phyloP scores from a whole-genome alignment of 2,113 vertebrate species.

The Azemiops feae region DNA sequence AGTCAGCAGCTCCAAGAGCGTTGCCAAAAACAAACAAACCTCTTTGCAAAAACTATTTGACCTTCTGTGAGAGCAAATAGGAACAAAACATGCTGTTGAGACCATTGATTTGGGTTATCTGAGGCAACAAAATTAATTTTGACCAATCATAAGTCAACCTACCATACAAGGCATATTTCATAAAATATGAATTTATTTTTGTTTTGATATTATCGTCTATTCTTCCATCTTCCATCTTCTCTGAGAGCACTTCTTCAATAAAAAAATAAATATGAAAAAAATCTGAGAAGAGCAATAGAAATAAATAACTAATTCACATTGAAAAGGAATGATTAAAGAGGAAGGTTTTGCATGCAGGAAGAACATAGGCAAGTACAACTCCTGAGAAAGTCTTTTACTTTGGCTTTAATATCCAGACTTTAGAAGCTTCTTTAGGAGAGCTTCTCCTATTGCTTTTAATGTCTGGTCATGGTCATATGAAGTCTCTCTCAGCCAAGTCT shows the following conservation, averaged over 20 bases:
- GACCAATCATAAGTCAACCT: neutral
- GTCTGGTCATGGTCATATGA: neutral
- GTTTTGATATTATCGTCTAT: neutral
- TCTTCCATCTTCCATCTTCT: neutral
- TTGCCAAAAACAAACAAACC: neutral
- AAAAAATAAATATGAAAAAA: neutral
- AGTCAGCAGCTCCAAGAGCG: neutral
- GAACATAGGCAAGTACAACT: neutral
- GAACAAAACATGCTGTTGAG: neutral
- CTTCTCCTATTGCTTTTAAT: neutral
- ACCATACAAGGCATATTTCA: neutral
- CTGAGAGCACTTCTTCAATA: neutral
- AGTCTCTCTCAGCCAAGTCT: neutral
- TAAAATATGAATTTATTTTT: neutral
- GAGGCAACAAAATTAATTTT: neutral
- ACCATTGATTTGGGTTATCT: neutral
- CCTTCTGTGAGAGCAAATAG: neutral
- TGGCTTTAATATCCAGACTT: neutral
- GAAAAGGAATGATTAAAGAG: neutral
- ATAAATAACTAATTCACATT: neutral
- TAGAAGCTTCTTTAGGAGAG: neutral
- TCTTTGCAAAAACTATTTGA: neutral
- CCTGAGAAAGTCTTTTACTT: neutral
- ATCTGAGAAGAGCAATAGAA: neutral
- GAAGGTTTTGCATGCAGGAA: neutral